Percentiles rank a stretch among this genome's conserved stretches.
phyloP scores from a whole-genome alignment of 2,113 vertebrate species.

The Tetraodon nigroviridis region DNA sequence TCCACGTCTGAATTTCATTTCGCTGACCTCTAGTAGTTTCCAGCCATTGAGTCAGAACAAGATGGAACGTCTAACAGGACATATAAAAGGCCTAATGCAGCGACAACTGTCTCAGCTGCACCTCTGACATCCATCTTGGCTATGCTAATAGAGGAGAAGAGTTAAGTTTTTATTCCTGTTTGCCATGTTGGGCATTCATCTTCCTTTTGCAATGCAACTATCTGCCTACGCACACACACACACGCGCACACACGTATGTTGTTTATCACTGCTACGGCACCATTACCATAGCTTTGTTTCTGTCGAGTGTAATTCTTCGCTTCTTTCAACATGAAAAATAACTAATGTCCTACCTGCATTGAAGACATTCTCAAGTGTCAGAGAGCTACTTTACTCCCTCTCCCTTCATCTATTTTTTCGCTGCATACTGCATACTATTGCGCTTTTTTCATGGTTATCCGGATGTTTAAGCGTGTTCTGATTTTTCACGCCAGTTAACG shows the following conservation, averaged over 20 bases:
- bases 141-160: slow-evolving; percentile 41
- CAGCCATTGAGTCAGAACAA: slow-evolving; percentile 9
- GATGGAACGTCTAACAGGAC: slow-evolving; percentile 22
- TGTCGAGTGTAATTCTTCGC: neutral
- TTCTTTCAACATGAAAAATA: slow-evolving; percentile 48
- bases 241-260: neutral
- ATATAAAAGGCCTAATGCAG: slow-evolving; percentile 22
- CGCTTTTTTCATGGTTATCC: slow-evolving; percentile 3
- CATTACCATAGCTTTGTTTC: slow-evolving; percentile 20
- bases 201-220: slow-evolving; percentile 33
- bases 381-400: slow-evolving; percentile 7
- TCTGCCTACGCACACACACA: slow-evolving; percentile 1
- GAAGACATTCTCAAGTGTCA: slow-evolving; percentile 39
- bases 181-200: slow-evolving; percentile 39
- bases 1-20: too few species aligned
- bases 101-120: slow-evolving; percentile 22
- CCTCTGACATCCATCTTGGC: slow-evolving; percentile 34
- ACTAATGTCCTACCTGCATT: slow-evolving; percentile 37
- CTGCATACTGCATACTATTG: neutral
- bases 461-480: slow-evolving; percentile 18
- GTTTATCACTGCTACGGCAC: neutral
- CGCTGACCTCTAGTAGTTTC: neutral
- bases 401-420: slow-evolving; percentile 11
- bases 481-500: slow-evolving; percentile 39
- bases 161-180: slow-evolving; percentile 41